Conservation (phyloP, 2,797 vertebrate species). For the Crocidura indochinensis region DNA sequence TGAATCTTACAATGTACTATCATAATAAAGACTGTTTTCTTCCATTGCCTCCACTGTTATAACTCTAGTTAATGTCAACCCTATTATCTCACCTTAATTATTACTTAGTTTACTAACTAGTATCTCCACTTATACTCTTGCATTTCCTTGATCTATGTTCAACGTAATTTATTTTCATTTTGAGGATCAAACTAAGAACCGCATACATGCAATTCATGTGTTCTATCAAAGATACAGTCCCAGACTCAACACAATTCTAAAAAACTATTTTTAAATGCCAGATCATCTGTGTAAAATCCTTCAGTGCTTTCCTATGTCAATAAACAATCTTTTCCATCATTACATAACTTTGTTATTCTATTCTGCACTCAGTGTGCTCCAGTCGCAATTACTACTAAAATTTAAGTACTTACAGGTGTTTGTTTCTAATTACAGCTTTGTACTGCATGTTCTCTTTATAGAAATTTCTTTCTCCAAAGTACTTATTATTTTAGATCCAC, state of each 20-base stretch:
- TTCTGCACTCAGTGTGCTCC: background rate
- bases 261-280: constrained; percentile 12
- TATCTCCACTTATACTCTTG: constrained; percentile 4
- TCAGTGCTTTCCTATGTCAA: background rate
- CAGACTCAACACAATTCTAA: background rate
- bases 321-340: background rate
- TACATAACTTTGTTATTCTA: background rate
- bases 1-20: background rate
- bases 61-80: background rate
- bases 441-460: background rate
- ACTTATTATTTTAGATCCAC: background rate
- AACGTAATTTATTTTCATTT: background rate
- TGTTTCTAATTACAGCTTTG: background rate
- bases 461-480: background rate
- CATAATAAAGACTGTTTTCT: background rate
- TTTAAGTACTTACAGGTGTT: too few species aligned
- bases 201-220: too few species aligned
- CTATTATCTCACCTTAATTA: constrained; percentile 3
- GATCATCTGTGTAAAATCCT: constrained; percentile 36
- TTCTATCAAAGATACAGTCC: too few species aligned
- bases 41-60: background rate
- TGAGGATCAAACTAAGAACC: too few species aligned
- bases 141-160: background rate
- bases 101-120: background rate
- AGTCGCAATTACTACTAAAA: constrained; percentile 29